Percentiles rank a stretch among this genome's conserved stretches.
These are phyloP conservation scores for Erethizon dorsatum DNA, from an alignment of 2,797 vertebrate species.

Conservation along the genomic window DNA sequence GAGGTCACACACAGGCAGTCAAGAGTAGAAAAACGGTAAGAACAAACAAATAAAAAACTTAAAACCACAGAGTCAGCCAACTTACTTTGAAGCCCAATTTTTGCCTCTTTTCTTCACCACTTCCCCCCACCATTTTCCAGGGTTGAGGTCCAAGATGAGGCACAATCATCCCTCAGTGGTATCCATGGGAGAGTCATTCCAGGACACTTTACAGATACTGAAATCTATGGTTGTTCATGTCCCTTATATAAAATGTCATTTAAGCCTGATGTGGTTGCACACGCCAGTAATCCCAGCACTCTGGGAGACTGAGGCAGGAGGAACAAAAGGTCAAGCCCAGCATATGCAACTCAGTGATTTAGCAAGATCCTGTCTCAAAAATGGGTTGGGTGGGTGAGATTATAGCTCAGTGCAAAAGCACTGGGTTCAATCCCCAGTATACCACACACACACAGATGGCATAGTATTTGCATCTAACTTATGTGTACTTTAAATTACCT, in stretches of 20 bases:
- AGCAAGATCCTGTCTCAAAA: neutral
- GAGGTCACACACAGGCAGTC: slow-evolving; percentile 22
- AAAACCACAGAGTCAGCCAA: slow-evolving; percentile 61
- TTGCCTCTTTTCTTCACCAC: slow-evolving; percentile 44
- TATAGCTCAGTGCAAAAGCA: neutral
- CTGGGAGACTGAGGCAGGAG: neutral
- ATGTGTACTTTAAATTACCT: neutral
- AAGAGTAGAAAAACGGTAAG: slow-evolving; percentile 36
- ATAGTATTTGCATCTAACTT: neutral
- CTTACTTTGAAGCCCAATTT: slow-evolving; percentile 30
- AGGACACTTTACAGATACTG: neutral
- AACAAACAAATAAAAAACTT: slow-evolving; percentile 59
- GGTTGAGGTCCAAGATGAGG: neutral
- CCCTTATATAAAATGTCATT: neutral
- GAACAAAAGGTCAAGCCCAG: neutral
- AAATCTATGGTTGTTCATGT: neutral
- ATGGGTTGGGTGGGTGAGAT: neutral
- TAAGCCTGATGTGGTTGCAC: neutral
- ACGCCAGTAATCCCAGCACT: neutral
- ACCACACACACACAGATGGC: neutral
- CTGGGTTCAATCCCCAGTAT: neutral
- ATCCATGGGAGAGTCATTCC: neutral
- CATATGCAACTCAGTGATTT: neutral
- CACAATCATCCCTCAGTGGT: neutral
- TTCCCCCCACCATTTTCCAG: slow-evolving; percentile 47